Base-by-base conservation (phyloP, 2,888 invertebrate species). In the Dione juno region DNA sequence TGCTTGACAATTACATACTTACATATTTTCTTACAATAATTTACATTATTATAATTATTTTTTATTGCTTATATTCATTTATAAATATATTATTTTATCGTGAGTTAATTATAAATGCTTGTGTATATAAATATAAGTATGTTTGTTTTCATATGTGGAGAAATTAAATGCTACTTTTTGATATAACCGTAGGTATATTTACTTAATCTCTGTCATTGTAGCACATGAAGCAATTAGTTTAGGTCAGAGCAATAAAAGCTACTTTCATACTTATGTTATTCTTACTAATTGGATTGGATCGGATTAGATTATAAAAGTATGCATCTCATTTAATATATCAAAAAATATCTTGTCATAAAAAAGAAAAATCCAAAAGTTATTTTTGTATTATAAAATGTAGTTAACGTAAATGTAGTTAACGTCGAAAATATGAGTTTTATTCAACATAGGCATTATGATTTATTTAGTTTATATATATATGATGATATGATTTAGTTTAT, bases 211-310 rank as follows among this genome's bases (percentile, higher is more conserved):
- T 37, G 48, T 19, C 19, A 35, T 11, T 48, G 19, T 50, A 59
- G 52, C 28, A 28, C 10, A 63, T 63, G 57, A 63, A 69, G 63
- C 69, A 64, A 69, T 72, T 69, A 69, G 72, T 72, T 72, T 52
- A 69, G 13, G 64, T 64, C 72, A 64, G 37, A 41, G 43, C 58
- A 66, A 69, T 67, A 66, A 69, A 66, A 45, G 63, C 45, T 69
- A 63, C 50, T 48, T 66, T 69, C 35, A 67, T 69, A 40, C 41
- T 48, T 52, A 58, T 52, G 52, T 28, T 64, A 58, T 69, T 58
- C 28, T 41, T 52, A 58, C 66, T 58, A 64, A 63, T 64, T 45
- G 64, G 21, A 61, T 61, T 61, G 45, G 16, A 16, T 11, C 43
- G 45, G 53, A 6, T 50, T 2, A 19, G 10, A 16, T 50, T 16